phyloP scores from a whole-genome alignment of 2,797 vertebrate species.

The Tokudaia tokunoshimensis region DNA sequence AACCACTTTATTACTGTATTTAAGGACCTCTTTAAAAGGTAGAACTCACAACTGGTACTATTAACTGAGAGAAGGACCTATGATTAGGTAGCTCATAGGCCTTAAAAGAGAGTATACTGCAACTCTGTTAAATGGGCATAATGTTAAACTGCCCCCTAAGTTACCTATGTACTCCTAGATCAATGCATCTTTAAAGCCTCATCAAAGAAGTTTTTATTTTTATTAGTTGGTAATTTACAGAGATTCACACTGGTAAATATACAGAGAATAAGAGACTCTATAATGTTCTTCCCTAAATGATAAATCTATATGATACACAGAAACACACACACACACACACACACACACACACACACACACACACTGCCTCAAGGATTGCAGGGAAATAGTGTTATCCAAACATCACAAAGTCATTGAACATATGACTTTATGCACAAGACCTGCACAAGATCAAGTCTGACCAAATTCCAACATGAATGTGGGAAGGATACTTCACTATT shows the following conservation, averaged over 20 bases:
- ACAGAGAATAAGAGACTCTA: neutral
- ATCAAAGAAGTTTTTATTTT: neutral
- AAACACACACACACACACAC: neutral
- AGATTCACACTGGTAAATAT: neutral
- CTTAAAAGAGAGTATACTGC: neutral
- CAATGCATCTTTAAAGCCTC: neutral
- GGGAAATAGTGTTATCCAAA: neutral
- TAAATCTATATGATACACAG: neutral
- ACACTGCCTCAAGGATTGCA: neutral
- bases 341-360: neutral
- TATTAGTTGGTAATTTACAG: neutral
- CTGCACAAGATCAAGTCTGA: neutral
- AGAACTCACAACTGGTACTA: neutral
- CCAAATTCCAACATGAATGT: neutral
- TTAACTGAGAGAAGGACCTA: neutral
- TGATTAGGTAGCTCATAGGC: neutral
- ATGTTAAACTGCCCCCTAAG: neutral
- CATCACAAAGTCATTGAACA: neutral
- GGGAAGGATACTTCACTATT: neutral
- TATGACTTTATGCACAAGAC: neutral
- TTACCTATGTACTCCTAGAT: neutral
- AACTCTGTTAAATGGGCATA: neutral
- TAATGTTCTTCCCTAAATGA: neutral
- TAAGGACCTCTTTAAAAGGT: neutral
- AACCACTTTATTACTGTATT: neutral